Evolutionary conservation across 1,140 invertebrate genomes (phyloP).

Genomic region (Drosophila santomea): DNA sequence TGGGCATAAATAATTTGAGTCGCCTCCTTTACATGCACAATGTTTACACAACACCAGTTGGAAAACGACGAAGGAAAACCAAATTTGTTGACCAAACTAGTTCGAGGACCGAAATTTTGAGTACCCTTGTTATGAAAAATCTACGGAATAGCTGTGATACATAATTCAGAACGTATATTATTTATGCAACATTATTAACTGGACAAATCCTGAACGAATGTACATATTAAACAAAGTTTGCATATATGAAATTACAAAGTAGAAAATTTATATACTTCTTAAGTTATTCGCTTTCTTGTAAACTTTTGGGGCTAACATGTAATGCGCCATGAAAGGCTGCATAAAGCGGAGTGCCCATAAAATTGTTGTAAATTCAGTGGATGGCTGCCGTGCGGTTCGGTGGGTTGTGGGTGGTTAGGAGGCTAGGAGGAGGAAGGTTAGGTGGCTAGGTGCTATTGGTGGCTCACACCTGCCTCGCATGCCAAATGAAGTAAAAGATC

Average conservation of each 20-base stretch:
- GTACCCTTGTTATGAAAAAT: neutral
- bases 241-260: neutral
- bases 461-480: conserved; percentile 71
- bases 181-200: neutral
- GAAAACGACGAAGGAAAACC: neutral
- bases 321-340: conserved; percentile 9
- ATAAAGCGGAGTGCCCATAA: conserved; percentile 34
- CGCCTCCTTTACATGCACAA: conserved; percentile 49
- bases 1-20: conserved; percentile 75
- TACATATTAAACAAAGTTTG: neutral
- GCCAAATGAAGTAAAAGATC: conserved; percentile 68
- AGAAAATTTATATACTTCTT: neutral
- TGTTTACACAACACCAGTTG: conserved; percentile 5
- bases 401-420: neutral
- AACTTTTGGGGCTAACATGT: conserved; percentile 2
- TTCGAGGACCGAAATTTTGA: neutral
- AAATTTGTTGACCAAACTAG: neutral
- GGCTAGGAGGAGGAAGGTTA: no score
- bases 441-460: neutral
- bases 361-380: conserved; percentile 65
- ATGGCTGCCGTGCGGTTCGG: conserved; percentile 3
- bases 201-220: neutral
- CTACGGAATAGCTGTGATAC: no score
- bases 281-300: neutral
- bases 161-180: no score